Evolutionary conservation across 1,140 invertebrate species (phyloP), one percentile per base, ranked within the genome.

Genomic region (Lepidurus packardi): DNA sequence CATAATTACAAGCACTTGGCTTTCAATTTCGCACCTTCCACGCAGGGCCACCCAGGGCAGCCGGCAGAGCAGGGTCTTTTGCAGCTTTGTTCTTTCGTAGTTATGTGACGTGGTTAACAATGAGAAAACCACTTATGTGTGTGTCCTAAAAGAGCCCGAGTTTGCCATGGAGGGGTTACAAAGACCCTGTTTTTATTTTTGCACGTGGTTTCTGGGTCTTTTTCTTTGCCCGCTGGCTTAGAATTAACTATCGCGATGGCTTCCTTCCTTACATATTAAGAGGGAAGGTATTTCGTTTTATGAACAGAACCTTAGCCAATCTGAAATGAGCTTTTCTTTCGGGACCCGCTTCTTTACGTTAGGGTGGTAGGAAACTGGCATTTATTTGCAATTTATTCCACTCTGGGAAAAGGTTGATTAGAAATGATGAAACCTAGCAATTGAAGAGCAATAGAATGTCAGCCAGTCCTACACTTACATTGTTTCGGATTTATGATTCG

Each of bases 71-170:
- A 34, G 34, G 34, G 34, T 34, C 34, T 34, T 34, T 34, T n/a
- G 16, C 53, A 65, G 53, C 53, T 65, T 65, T 65, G 53, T 65
- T 65, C 53, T 13, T 65, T 13, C 21, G 53, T 65, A 65, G 53
- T 65, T 65, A 65, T 65, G 53, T 65, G 53, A 65, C 53, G 13
- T n/a, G 53, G 13, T 65, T 65, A 65, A 65, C 53, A 65, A 65
- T 65, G 53, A 65, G 53, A 65, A 65, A 65, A 65, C 53, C 53
- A 65, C 53, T 65, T 65, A 65, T 65, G n/a, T 65, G 21, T 65
- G 53, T 65, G 53, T 65, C 53, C 53, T 65, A 65, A 65, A 65
- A 65, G 53, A 13, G 16, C n/a, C 53, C 53, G 21, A 65, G 16
- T 13, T n/a, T 13, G 13, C 16, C 16, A 65, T 16, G 53, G 53